Percentiles rank a stretch among this genome's conserved stretches.
phyloP scores from a whole-genome alignment of 2,797 vertebrate genomes.

The Enteromius afrohamiltoni region DNA sequence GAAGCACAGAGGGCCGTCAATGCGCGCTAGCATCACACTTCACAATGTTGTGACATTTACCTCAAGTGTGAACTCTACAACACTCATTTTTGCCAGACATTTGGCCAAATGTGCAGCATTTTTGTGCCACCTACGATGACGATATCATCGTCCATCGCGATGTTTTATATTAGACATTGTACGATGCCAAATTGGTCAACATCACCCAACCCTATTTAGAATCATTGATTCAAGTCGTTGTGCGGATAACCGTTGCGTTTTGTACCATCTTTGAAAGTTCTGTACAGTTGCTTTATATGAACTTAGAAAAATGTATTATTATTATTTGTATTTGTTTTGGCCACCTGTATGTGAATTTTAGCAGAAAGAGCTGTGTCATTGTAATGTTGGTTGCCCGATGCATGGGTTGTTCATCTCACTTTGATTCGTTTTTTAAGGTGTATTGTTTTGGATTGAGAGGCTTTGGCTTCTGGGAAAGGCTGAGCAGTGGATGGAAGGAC shows the following conservation, averaged over 20 bases:
- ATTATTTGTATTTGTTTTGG: background rate
- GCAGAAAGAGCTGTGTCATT: background rate
- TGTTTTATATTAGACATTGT: no score
- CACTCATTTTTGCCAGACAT: background rate
- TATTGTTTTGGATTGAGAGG: conserved; percentile 8
- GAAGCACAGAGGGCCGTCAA: background rate
- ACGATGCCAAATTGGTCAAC: no score
- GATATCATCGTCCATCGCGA: no score
- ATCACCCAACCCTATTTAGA: no score
- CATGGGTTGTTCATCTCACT: background rate
- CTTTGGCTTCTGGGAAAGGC: conserved; percentile 22
- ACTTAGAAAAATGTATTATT: background rate
- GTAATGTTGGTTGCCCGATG: background rate
- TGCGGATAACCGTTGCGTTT: background rate
- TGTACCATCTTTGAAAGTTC: background rate
- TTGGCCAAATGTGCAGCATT: background rate
- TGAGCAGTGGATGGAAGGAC: conserved; percentile 31
- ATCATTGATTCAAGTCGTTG: background rate
- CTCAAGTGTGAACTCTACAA: background rate
- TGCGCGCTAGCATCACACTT: background rate
- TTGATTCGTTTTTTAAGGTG: background rate
- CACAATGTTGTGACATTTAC: background rate
- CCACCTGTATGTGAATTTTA: background rate
- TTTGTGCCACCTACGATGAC: no score
- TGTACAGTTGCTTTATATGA: background rate